Evolutionary conservation across 2,797 vertebrate genomes (phyloP).

Genomic region (Scolopax rusticola): DNA sequence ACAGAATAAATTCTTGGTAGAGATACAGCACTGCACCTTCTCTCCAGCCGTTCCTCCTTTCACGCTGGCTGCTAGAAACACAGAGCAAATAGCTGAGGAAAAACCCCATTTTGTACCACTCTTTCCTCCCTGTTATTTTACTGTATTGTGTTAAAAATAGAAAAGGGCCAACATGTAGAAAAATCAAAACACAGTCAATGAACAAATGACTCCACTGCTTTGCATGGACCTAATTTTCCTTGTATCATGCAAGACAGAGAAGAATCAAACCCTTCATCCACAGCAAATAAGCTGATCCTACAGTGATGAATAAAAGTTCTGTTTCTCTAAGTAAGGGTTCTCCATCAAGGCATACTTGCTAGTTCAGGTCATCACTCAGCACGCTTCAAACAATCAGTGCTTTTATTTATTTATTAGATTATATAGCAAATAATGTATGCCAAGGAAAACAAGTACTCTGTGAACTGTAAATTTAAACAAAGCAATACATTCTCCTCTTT

Average conservation of each 20-base stretch:
- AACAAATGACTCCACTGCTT: not conserved
- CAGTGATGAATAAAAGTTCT: slow-evolving; percentile 42
- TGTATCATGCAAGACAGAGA: not conserved
- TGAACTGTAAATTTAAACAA: slow-evolving; percentile 37
- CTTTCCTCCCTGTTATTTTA: not conserved
- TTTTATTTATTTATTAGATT: slow-evolving; percentile 58
- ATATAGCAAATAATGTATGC: not conserved
- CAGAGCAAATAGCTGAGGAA: not conserved
- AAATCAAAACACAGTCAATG: not conserved
- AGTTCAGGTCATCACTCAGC: slow-evolving; percentile 35
- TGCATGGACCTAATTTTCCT: not conserved
- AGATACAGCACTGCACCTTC: not conserved
- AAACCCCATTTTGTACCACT: accelerated
- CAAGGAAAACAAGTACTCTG: slow-evolving; percentile 36
- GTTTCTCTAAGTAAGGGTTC: slow-evolving; percentile 1
- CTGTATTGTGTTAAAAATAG: not conserved
- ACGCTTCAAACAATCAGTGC: slow-evolving; percentile 1
- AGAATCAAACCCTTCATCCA: not conserved
- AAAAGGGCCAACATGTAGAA: not conserved
- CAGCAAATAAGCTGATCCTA: slow-evolving; percentile 6
- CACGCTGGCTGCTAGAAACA: not conserved
- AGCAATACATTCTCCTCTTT: slow-evolving; percentile 20
- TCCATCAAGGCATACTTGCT: slow-evolving; percentile 23
- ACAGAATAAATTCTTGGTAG: not conserved
- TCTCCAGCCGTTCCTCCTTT: not conserved